Evolutionary conservation across 2,797 vertebrate genomes (phyloP).

Genomic region (Leuciscus waleckii): DNA sequence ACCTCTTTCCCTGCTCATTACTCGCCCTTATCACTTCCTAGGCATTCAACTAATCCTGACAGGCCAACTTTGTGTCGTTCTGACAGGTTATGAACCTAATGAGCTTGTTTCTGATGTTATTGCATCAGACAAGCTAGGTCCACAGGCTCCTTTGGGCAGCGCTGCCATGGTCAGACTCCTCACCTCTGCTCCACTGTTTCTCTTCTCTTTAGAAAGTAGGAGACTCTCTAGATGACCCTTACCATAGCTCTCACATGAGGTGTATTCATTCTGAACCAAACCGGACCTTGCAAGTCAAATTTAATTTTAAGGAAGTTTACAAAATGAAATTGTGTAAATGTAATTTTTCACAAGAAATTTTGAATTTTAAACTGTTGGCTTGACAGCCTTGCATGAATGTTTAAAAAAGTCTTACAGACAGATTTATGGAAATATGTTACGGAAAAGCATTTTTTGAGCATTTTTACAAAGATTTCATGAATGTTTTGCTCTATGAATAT

Average conservation of each 20-base stretch:
- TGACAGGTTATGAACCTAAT: conserved; percentile 85
- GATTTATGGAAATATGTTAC: not conserved
- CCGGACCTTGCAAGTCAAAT: not conserved
- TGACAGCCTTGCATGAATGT: not conserved
- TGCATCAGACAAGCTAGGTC: conserved; percentile 77
- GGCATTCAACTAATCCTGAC: conserved; percentile 77
- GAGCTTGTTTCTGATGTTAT: conserved; percentile 79
- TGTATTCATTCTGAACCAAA: not conserved
- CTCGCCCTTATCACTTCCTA: conserved; percentile 79
- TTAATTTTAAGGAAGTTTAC: not conserved
- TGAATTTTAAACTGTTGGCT: not conserved
- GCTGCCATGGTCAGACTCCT: conserved; percentile 72
- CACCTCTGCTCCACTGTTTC: conserved; percentile 61
- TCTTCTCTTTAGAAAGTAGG: conserved; percentile 13
- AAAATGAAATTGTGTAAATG: not conserved
- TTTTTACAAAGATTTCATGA: too few relatives aligned
- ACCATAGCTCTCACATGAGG: not conserved
- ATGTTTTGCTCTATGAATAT: too few relatives aligned
- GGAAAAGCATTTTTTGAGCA: not conserved
- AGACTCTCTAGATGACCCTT: conserved; percentile 13
- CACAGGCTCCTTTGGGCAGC: conserved; percentile 72
- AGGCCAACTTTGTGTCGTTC: conserved; percentile 76
- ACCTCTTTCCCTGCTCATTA: conserved; percentile 77
- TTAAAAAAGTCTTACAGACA: not conserved
- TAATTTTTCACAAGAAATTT: not conserved